A percentile compares a stretch with the other conserved stretches of the same genome.
phyloP scores from a whole-genome alignment of 2,888 invertebrate genomes.

The Ochropleura leucogaster region DNA sequence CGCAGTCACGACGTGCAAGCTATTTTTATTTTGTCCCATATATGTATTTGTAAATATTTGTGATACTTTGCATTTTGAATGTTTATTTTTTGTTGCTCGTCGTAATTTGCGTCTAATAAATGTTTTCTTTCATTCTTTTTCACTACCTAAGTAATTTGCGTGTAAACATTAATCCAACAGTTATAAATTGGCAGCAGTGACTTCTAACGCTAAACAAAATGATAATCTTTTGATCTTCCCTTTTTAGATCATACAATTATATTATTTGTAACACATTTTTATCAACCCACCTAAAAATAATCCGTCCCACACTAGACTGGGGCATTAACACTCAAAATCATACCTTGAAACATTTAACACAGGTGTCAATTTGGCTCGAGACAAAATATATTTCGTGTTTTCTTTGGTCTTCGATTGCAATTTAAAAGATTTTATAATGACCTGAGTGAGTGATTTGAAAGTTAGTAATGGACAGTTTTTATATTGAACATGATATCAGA shows the following conservation, averaged over 20 bases:
- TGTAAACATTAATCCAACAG: background rate
- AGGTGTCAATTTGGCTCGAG: conserved; percentile 14
- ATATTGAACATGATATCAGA: background rate
- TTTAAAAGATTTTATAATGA: conserved; percentile 5
- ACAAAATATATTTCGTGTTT: background rate
- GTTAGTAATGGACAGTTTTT: background rate
- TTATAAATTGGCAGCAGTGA: conserved; percentile 23
- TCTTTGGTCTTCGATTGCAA: conserved; percentile 9
- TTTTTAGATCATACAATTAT: conserved; percentile 32
- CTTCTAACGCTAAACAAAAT: background rate
- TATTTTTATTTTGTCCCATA: no score
- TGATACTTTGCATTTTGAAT: no score
- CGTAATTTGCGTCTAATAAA: no score
- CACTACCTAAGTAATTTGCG: conserved; percentile 5
- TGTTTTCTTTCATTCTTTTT: no score
- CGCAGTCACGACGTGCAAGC: no score
- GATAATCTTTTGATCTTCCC: conserved; percentile 41
- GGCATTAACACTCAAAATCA: conserved; percentile 12
- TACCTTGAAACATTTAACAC: background rate
- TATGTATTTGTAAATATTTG: no score
- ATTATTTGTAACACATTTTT: conserved; percentile 45
- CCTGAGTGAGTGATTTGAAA: conserved; percentile 10
- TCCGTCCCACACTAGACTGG: conserved; percentile 35
- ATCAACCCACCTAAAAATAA: conserved; percentile 34
- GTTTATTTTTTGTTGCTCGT: no score